A percentile compares a stretch with the other conserved stretches of the same genome.
phyloP scores from a whole-genome alignment of 1,140 invertebrate species.

The Diorhabda sublineata region DNA sequence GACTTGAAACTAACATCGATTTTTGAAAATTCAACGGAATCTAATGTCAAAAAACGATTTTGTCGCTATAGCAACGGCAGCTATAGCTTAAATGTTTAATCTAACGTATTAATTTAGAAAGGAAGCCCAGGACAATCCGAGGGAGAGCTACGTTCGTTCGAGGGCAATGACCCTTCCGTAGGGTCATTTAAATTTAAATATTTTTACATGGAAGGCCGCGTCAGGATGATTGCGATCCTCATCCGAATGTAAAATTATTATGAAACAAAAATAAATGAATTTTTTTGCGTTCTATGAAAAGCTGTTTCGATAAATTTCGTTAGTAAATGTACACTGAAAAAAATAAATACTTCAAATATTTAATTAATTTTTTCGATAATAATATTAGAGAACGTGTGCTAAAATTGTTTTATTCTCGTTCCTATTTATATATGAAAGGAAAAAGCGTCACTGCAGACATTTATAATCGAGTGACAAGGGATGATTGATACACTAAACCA shows the following conservation, averaged over 20 bases:
- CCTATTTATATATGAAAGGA: no score
- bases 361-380: no score
- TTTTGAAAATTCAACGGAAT: no score
- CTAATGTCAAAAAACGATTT: slow-evolving; percentile 6
- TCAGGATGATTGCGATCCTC: background rate
- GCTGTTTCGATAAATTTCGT: background rate
- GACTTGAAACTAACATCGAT: no score
- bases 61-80: slow-evolving; percentile 4
- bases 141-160: background rate
- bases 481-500: no score
- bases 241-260: slow-evolving; percentile 9
- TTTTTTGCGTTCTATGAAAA: background rate
- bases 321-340: background rate
- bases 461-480: no score
- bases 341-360: no score
- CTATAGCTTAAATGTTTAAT: slow-evolving; percentile 11
- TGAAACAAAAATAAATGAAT: slow-evolving; percentile 7
- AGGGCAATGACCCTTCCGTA: slow-evolving; percentile 14
- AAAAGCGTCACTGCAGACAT: no score
- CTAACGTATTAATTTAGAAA: slow-evolving; percentile 3
- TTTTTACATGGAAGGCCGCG: slow-evolving; percentile 14
- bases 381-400: no score
- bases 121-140: background rate
- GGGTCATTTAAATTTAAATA: slow-evolving; percentile 20
- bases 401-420: no score